These are phyloP conservation scores for Limnephilus rhombicus DNA, from an alignment of 2,888 invertebrate genomes.

Conservation along the genomic window DNA sequence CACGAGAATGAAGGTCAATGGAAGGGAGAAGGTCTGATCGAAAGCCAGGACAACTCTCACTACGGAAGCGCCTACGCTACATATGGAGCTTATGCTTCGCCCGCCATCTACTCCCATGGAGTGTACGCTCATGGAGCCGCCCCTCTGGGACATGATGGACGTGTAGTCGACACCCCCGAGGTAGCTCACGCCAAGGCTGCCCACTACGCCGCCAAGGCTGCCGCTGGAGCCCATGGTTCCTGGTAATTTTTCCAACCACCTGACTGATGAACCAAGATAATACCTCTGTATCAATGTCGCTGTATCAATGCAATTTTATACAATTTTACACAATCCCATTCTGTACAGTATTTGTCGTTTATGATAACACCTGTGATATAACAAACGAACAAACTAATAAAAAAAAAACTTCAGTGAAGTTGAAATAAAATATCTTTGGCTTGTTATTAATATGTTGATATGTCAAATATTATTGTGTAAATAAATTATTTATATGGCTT, in stretches of 20 bases:
- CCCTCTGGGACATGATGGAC: slow-evolving; percentile 56
- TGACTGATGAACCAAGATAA: neutral
- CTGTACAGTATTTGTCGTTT: neutral
- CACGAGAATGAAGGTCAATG: slow-evolving; percentile 55
- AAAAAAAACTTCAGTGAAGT: neutral
- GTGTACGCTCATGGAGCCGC: slow-evolving; percentile 33
- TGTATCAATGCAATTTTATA: neutral
- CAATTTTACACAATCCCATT: neutral
- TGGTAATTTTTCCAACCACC: neutral
- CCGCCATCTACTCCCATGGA: slow-evolving; percentile 76
- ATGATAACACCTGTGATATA: neutral
- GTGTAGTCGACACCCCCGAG: slow-evolving; percentile 78
- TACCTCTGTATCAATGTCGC: neutral
- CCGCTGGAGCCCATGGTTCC: slow-evolving; percentile 40
- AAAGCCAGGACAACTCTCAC: slow-evolving; percentile 55
- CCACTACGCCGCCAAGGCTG: slow-evolving; percentile 75
- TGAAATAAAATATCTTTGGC: neutral
- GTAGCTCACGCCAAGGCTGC: slow-evolving; percentile 80
- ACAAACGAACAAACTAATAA: neutral
- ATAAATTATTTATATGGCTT: no score
- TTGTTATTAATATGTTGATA: neutral
- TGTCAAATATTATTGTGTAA: no score
- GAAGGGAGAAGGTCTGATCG: slow-evolving; percentile 59
- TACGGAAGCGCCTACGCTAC: slow-evolving; percentile 9
- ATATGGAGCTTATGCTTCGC: neutral